Evolutionary conservation across 2,888 invertebrate species (phyloP).

Genomic region (Allolobophora icterica): DNA sequence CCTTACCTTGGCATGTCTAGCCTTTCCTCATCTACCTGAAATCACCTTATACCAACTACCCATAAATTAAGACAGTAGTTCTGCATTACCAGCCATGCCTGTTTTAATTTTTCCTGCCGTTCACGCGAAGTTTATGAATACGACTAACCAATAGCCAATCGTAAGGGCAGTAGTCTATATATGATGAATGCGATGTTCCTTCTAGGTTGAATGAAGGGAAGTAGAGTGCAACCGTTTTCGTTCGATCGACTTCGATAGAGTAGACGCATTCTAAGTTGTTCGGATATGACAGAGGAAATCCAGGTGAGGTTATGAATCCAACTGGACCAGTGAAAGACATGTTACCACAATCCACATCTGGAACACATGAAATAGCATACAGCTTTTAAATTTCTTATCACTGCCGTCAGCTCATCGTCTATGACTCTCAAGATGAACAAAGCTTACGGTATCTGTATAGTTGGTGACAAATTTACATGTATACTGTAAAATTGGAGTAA

Average conservation of each 20-base stretch:
- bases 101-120: background rate
- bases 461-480: too few species aligned
- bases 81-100: too few species aligned
- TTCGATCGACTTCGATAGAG: background rate
- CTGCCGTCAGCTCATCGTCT: too few species aligned
- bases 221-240: background rate
- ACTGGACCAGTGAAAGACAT: conserved; percentile 3
- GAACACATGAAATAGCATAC: background rate
- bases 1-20: too few species aligned
- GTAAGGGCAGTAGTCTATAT: background rate
- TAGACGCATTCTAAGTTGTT: background rate
- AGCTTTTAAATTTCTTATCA: background rate
- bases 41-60: too few species aligned
- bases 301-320: background rate
- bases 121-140: background rate
- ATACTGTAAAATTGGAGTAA: background rate
- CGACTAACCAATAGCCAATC: background rate
- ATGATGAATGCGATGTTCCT: background rate
- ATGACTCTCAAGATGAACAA: too few species aligned
- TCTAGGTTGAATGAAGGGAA: background rate
- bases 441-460: too few species aligned
- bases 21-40: too few species aligned
- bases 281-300: background rate
- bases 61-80: too few species aligned
- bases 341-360: background rate